Evolutionary conservation across 2,113 vertebrate species (phyloP).

Genomic region (Chascanopsetta lugubris): DNA sequence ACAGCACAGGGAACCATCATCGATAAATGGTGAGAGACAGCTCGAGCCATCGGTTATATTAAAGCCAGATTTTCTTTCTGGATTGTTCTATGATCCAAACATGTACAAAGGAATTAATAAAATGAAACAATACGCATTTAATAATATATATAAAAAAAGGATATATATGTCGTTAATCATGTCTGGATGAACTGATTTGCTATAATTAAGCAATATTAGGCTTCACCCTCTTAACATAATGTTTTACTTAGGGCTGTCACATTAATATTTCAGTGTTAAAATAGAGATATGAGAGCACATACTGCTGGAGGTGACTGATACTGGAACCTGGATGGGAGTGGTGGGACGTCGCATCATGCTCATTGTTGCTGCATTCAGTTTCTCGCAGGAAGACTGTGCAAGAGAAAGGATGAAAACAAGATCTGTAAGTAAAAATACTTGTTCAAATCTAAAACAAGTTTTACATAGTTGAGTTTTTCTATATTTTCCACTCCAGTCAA

Average conservation of each 20-base stretch:
- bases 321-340: neutral
- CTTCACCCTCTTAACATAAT: too few species aligned
- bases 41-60: too few species aligned
- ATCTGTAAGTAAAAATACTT: neutral
- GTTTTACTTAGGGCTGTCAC: too few species aligned
- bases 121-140: too few species aligned
- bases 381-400: constrained; percentile 40
- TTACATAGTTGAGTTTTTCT: neutral
- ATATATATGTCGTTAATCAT: too few species aligned
- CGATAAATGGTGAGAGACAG: too few species aligned
- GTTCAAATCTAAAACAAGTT: neutral
- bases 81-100: too few species aligned
- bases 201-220: too few species aligned
- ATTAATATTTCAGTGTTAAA: neutral
- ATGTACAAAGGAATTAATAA: too few species aligned
- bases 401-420: neutral
- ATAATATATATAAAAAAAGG: too few species aligned
- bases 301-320: constrained; percentile 19
- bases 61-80: too few species aligned
- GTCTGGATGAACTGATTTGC: too few species aligned
- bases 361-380: neutral
- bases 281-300: constrained; percentile 15
- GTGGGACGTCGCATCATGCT: constrained; percentile 7
- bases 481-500: neutral
- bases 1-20: neutral